phyloP scores from a whole-genome alignment of 2,113 vertebrate species.

The Nematolebias whitei region DNA sequence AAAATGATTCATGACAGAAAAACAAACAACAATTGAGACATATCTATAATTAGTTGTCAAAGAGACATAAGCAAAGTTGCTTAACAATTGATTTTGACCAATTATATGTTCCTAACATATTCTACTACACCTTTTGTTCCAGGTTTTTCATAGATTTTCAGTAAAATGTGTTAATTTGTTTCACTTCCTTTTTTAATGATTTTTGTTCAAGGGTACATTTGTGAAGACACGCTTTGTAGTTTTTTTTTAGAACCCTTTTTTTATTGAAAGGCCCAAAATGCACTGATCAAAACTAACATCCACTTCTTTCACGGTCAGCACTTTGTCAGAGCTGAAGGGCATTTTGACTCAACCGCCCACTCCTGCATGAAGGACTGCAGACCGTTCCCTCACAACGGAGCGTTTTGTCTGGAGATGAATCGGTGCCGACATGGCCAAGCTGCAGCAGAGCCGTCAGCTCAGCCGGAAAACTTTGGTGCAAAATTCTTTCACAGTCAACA shows the following conservation, averaged over 20 bases:
- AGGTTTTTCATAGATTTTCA: not conserved
- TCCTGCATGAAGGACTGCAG: conserved; percentile 26
- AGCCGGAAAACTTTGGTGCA: not conserved
- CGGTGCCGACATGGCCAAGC: not conserved
- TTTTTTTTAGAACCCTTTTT: not conserved
- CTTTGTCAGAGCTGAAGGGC: conserved; percentile 24
- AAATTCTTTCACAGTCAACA: not conserved
- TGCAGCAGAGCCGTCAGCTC: conserved; percentile 38
- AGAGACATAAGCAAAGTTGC: too few relatives aligned
- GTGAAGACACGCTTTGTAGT: not conserved
- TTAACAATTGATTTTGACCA: too few relatives aligned
- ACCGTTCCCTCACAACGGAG: conserved; percentile 21
- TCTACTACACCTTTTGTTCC: not conserved
- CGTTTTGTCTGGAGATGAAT: conserved; percentile 42
- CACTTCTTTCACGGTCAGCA: conserved; percentile 15
- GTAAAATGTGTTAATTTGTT: not conserved
- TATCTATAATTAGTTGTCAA: too few relatives aligned
- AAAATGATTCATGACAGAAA: too few relatives aligned
- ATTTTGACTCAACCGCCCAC: conserved; percentile 39
- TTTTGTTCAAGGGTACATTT: conserved; percentile 22
- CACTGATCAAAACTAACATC: conserved; percentile 29
- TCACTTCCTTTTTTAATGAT: not conserved
- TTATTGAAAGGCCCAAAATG: conserved; percentile 31
- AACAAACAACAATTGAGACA: too few relatives aligned
- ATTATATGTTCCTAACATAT: too few relatives aligned